Evolutionary conservation across 1,140 invertebrate genomes (phyloP), one percentile per base, ranked within the genome.

Genomic region (Aphidius gifuensis): DNA sequence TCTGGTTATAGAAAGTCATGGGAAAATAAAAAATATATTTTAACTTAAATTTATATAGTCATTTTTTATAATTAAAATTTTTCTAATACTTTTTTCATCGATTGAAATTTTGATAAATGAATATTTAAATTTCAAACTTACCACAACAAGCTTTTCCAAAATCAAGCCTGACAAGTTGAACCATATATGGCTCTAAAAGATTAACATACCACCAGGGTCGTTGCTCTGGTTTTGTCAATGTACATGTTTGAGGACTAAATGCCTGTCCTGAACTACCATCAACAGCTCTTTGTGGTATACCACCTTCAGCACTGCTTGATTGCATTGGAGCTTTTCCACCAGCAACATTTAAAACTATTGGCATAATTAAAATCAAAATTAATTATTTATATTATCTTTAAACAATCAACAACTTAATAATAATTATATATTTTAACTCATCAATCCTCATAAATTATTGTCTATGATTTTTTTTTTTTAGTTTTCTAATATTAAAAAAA

Each of bases 131-230:
- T 8, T 50, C 5, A 47, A 39, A 84, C 88, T 89, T 80, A 92
- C 93, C 92, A 76, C 94, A 96, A 71, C 94, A 96, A 11, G 91
- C 86, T 78, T 93, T 92, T 49, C 94, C 94, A 75, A 96, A 96
- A 81, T 96, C 94, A 48, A 97, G 80, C 46, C 94, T 81, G 8
- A 97, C 94, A 50, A 96, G 83, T 76, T 97, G 93, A 45, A 97
- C 93, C 92, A 96, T 94, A 75, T 96, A 96, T 0, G 94, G 94
- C 71, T 97, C 94, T 39, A 97, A 82, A 1, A 97, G 84, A 78
- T 97, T 97, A 66, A 97, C 94, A 79, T 96, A 96, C 93, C 94
- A 97, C 94, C 94, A 96, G 6, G 94, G 94, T 9, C 87, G 84
- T 5, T 86, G 77, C 77, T 96, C 94, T 0, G 86, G 77, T 75